phyloP scores from a whole-genome alignment of 2,888 invertebrate species.

The Metellina segmentata region DNA sequence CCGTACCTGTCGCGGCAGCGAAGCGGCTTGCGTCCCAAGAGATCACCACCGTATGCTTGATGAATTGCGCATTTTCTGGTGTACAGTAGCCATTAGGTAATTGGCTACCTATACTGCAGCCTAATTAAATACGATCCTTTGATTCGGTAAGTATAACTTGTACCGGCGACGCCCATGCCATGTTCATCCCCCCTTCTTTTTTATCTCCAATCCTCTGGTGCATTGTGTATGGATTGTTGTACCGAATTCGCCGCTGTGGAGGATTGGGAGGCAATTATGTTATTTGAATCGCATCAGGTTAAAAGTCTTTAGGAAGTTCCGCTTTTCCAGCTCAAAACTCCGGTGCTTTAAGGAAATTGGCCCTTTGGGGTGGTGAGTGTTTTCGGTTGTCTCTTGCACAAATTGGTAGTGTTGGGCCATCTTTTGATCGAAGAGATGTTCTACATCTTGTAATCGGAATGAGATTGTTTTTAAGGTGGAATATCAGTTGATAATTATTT shows the following conservation, averaged over 20 bases:
- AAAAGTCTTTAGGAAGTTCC: neutral
- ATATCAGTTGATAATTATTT: too few relatives aligned
- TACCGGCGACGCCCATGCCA: constrained; percentile 58
- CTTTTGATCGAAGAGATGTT: too few relatives aligned
- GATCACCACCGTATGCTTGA: constrained; percentile 29
- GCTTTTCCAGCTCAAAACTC: neutral
- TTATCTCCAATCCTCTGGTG: neutral
- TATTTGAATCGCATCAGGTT: constrained; percentile 15
- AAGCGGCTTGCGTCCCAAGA: constrained; percentile 13
- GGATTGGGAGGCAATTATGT: constrained; percentile 19
- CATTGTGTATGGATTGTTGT: neutral
- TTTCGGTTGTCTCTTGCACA: too few relatives aligned
- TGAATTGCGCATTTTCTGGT: constrained; percentile 71
- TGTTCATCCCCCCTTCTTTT: constrained; percentile 23
- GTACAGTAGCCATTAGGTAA: constrained; percentile 76
- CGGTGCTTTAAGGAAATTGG: too few relatives aligned
- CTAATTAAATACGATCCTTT: constrained; percentile 75
- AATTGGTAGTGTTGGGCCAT: too few relatives aligned
- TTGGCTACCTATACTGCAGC: constrained; percentile 66
- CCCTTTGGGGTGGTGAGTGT: too few relatives aligned
- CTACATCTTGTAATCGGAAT: too few relatives aligned
- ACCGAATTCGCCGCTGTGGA: neutral
- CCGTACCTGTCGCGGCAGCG: constrained; percentile 7
- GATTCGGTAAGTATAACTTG: constrained; percentile 71
- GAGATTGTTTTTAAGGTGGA: too few relatives aligned